Evolutionary conservation across 2,797 vertebrate genomes (phyloP), one percentile per base, ranked within the genome.

Genomic region (Acestrorhynchus altus): DNA sequence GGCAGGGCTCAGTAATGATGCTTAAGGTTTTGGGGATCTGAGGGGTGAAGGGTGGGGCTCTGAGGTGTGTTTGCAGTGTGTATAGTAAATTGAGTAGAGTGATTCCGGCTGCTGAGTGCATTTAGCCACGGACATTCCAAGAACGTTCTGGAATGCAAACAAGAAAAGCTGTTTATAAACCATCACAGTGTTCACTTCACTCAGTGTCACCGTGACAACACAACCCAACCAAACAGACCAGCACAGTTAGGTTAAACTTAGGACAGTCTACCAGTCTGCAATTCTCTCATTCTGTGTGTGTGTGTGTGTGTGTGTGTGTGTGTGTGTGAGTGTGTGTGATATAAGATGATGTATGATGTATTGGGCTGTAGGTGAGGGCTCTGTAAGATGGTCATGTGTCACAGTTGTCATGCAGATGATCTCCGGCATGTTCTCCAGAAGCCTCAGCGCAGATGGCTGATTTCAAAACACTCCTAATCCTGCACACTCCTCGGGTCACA

Each of bases 401-500:
- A 20, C 16, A 10, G 18, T 8, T 4, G 13, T 15, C 15, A 28
- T 57, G 22, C 59, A 61, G 22, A 24, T 20, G 18, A 11, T 64
- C 39, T 40, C 24, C 18, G 8, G 28, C 13, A 8, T 4, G 28
- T 15, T 4, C 13, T 20, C 9, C 60, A 40, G 67, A 70, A 31
- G 28, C 16, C 22, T 16, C 47, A 60, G 69, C 67, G 47, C 83
- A 84, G 83, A 73, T 68, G 73, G 78, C 42, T 66, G 81, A 72
- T 66, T 56, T 68, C 59, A 66, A 70, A 72, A 82, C 46, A 54
- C 54, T 68, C 18, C 78, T 74, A 78, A 84, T 76, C 82, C 59
- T 52, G 49, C 46, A 52, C 24, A 47, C 61, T 74, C 69, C 69
- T n/a, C 12, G 35, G 65, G 61, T 49, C 15, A 52, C 39, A 4